These are phyloP conservation scores for Seira musarum DNA, from an alignment of 2,888 invertebrate genomes.

Conservation along the genomic window DNA sequence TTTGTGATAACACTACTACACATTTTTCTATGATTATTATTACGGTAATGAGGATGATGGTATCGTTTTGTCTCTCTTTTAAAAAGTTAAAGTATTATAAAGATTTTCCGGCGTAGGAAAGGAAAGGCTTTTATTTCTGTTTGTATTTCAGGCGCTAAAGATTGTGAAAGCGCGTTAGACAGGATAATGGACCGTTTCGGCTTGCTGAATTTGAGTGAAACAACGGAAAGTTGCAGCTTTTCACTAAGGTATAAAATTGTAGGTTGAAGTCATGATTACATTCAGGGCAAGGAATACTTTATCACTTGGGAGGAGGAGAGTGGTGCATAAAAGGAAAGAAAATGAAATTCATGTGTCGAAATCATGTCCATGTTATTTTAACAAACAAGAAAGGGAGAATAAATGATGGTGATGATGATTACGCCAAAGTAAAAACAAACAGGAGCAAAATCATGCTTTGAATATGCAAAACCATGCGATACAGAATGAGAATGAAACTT, in stretches of 20 bases:
- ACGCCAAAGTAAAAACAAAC: conserved; percentile 39
- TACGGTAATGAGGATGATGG: conserved; percentile 13
- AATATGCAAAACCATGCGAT: conserved; percentile 52
- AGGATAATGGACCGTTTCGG: conserved; percentile 53
- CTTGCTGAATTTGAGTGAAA: conserved; percentile 44
- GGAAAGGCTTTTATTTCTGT: background rate
- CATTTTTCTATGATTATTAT: conserved; percentile 20
- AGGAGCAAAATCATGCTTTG: conserved; percentile 43
- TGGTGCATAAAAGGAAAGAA: conserved; percentile 24
- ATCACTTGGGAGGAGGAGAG: conserved; percentile 14
- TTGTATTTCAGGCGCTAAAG: background rate
- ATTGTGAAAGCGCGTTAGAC: conserved; percentile 48
- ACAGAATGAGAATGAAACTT: conserved; percentile 39
- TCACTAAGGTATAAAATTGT: background rate
- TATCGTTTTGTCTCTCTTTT: conserved; percentile 23
- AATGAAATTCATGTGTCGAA: conserved; percentile 47
- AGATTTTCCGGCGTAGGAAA: conserved; percentile 39
- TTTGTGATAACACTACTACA: conserved; percentile 38
- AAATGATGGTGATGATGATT: conserved; percentile 2
- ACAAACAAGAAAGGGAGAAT: conserved; percentile 34
- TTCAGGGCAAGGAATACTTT: background rate
- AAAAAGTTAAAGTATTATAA: conserved; percentile 44
- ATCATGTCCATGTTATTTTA: conserved; percentile 40
- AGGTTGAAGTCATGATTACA: background rate
- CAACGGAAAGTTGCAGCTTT: background rate